A percentile compares a stretch with the other conserved stretches of the same genome.
Conservation (phyloP, 2,113 vertebrate species). For the Passer montanus region DNA sequence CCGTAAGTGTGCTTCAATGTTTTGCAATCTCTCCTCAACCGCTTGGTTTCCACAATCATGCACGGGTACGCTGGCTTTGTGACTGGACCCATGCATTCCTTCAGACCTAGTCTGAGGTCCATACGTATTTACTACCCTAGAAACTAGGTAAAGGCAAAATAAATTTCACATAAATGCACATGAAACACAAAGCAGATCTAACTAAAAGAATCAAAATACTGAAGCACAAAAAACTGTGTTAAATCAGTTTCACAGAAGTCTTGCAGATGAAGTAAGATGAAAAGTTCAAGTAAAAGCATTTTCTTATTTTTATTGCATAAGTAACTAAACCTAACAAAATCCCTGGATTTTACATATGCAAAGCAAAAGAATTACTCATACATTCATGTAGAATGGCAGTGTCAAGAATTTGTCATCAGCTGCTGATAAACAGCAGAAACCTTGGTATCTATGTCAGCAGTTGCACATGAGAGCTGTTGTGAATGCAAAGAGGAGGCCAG, state of each 20-base stretch:
- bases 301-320: neutral
- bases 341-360: neutral
- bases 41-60: constrained; percentile 89
- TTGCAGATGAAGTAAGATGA: neutral
- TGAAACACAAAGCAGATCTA: neutral
- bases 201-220: neutral
- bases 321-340: neutral
- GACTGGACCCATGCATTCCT: constrained; percentile 71
- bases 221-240: neutral
- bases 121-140: constrained; percentile 93
- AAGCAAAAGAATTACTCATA: constrained; percentile 5
- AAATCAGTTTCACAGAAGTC: neutral
- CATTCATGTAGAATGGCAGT: neutral
- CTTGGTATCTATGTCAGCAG: neutral
- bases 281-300: neutral
- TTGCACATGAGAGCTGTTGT: neutral
- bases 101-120: constrained; percentile 90
- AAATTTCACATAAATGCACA: neutral
- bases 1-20: constrained; percentile 92
- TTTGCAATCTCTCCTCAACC: constrained; percentile 91
- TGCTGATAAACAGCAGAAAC: constrained; percentile 15
- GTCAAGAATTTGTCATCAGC: constrained; percentile 18
- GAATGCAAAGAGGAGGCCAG: neutral
- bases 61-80: constrained; percentile 66
- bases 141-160: constrained; percentile 78